Evolutionary conservation across 2,888 invertebrate species (phyloP), one percentile per base, ranked within the genome.

Genomic region (Crepidodera aurea): DNA sequence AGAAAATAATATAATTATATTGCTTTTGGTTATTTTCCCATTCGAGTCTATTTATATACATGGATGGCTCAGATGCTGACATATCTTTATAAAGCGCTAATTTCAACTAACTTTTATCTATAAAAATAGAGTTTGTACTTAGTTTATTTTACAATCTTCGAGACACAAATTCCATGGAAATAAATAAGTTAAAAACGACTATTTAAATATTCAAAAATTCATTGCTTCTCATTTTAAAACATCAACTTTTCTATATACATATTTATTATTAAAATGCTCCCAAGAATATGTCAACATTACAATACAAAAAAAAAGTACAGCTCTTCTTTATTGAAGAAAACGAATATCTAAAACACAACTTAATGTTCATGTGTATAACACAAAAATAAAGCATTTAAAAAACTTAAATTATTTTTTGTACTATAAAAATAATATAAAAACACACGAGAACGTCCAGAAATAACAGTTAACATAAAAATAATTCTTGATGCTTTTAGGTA

Each of bases 1-100:
- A 68, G 40, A 72, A 70, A 70, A 69, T 71, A 67, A 57, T 56
- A 60, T 37, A n/a, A n/a, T n/a, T n/a, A n/a, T n/a, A n/a, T n/a
- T 39, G 12, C 44, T 44, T 70, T 75, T 76, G 78, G 75, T 78
- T 78, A 77, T 78, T 78, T 78, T 78, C 77, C 70, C 78, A 75
- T 71, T 72, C 65, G 64, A 51, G 39, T 65, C 56, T 62, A 48
- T 65, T 71, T 76, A 78, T 78, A 68, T 77, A 78, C 75, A 77
- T 70, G 70, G 71, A 73, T 73, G 70, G 71, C 74, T 64, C 68
- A 71, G 73, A 77, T 77, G 78, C 75, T 78, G 78, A 78, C 78
- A 79, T 78, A 78, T 76, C 77, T 75, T 71, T 72, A 73, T 72
- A 75, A 74, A 71, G 71, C 73, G 71, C 70, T 60, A 46, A 15